Base-by-base conservation (phyloP, 2,797 vertebrate genomes). In the Morelia viridis region DNA sequence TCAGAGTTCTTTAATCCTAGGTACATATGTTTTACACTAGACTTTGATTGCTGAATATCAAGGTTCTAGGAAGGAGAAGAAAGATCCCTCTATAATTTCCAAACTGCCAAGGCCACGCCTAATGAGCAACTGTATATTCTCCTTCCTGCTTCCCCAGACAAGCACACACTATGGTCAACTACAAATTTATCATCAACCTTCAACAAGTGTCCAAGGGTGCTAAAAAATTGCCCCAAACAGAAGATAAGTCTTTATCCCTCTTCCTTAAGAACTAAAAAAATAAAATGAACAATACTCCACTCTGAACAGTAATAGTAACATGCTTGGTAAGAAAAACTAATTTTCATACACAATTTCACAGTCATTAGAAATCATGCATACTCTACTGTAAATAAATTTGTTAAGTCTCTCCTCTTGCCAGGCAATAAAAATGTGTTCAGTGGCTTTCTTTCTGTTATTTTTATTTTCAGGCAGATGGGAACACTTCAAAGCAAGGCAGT, bases 301-400 rank as follows among this genome's bases (percentile, higher is more conserved):
- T 50, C 56, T 46, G 58, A 91, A 84, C 61, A 3, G 19, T 60
- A 83, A 61, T 28, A 9, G 19, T 87, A 58, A 53, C 3, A 31
- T 88, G 31, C 28, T 50, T 62, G 41, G 41, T 83, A 80, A 62
- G 13, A 35, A 65, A 31, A 19, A 86, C 13, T 57, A 86, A 68
- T 71, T 41, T 68, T 11, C 50, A 93, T 65, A 85, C 7, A 93
- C 89, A 87, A 50, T 19, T 57, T 35, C 4, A 93, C 1, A 58
- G 88, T 71, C 80, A 92, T 95, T 95, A 94, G 80, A 31, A 95
- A 87, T 89, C 91, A 90, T 50, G 87, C 62, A 92, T 85, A 92
- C 17, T 46, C 91, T 91, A 93, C 91, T 35, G 31, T 19, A 71
- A 71, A 71, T 71, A 71, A 71, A 71, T 35, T 15, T 71, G 31